Base-by-base conservation (phyloP, 1,140 invertebrate genomes). In the Idris sp. region DNA sequence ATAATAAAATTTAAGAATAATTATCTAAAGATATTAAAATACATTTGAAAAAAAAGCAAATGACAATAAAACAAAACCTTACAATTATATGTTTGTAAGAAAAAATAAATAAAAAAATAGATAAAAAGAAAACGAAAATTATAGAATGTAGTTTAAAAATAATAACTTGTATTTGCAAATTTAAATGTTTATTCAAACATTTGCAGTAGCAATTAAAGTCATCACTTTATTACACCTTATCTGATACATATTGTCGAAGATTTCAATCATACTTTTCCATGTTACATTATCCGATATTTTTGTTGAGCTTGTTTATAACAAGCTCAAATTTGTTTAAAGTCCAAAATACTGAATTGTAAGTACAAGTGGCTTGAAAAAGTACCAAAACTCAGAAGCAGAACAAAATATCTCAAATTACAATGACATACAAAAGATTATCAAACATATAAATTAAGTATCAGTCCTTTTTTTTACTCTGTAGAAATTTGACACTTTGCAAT, bases 181-280 rank as follows among this genome's bases (percentile, higher is more conserved):
- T n/a, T n/a, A n/a, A n/a, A n/a, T n/a, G n/a, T 22, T 4, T 43
- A 0, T 38, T 46, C 9, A 44, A 51, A 40, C 4, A 48, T 30
- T 33, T 8, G n/a, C 10, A 25, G 1, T 28, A 35, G 0, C 18
- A 9, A 44, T 53, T 36, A n/a, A 19, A 36, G 31, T 46, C 38
- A 43, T 22, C 38, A 49, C 3, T 65, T 67, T 67, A 67, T 67
- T 67, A 48, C 62, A 56, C 4, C 44, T 59, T 68, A 68, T 25
- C 15, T 14, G 15, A 59, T 68, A 68, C 64, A 68, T 68, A 68
- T 68, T 68, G 64, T 68, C 64, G 64, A 67, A 4, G 43, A 58
- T 41, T 49, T 49, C 22, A 67, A 56, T 67, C 49, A 67, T 43
- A 67, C 6, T 58, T 41, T 25, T 5, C 6, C 26, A 22, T 33